phyloP scores from a whole-genome alignment of 2,797 vertebrate genomes.

The Scolopax rusticola region DNA sequence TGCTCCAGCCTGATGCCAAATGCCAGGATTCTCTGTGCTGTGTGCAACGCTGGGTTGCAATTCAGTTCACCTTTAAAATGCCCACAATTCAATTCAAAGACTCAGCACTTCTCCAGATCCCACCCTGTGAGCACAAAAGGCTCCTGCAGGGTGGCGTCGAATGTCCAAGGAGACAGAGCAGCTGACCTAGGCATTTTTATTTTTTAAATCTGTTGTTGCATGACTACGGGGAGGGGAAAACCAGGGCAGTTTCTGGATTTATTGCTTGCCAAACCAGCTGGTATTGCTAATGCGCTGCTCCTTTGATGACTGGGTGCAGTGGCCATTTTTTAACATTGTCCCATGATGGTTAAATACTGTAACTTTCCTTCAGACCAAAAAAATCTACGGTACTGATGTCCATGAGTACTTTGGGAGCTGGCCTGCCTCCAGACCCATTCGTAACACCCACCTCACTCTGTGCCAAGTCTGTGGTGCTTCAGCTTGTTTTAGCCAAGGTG shows the following conservation, averaged over 20 bases:
- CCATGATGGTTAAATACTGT: neutral
- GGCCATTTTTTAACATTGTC: neutral
- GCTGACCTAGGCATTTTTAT: neutral
- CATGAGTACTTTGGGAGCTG: neutral
- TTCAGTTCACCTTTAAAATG: neutral
- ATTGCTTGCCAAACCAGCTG: neutral
- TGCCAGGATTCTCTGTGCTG: neutral
- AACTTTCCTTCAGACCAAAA: conserved; percentile 4
- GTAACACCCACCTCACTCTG: neutral
- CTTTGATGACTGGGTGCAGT: neutral
- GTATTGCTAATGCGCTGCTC: neutral
- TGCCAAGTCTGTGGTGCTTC: neutral
- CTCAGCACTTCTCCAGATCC: neutral
- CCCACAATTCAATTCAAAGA: neutral
- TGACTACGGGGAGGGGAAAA: neutral
- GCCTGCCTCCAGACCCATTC: neutral
- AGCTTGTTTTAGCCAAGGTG: neutral
- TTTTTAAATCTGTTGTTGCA: neutral
- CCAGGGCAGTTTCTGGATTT: neutral
- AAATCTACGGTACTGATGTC: neutral
- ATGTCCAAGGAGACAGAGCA: neutral
- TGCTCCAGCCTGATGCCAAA: neutral
- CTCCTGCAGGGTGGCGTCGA: neutral
- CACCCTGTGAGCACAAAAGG: neutral
- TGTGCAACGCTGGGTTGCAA: neutral